Evolutionary conservation across 1,140 invertebrate species (phyloP).

Genomic region (Drosophila trapezifrons): DNA sequence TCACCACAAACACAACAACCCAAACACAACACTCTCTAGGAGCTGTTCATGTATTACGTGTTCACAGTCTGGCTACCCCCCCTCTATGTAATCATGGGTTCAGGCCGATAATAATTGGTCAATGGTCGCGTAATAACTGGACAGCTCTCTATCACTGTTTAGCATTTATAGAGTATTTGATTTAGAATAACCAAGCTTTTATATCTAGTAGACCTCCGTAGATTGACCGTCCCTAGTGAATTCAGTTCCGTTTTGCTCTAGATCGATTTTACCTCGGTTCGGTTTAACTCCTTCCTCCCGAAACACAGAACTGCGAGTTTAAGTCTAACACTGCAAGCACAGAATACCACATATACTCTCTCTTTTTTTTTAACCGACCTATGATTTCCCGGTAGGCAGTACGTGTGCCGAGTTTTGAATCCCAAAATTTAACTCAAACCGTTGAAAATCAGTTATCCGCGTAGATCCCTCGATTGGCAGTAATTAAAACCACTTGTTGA

Average conservation of each 20-base stretch:
- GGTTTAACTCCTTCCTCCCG: constrained; percentile 27
- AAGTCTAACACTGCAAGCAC: constrained; percentile 23
- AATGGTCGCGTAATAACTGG: background rate
- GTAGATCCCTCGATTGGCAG: constrained; percentile 49
- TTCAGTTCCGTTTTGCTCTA: constrained; percentile 57
- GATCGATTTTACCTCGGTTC: constrained; percentile 64
- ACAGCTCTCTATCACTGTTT: constrained; percentile 40
- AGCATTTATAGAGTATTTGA: constrained; percentile 50
- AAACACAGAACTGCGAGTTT: constrained; percentile 22
- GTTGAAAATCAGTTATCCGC: constrained; percentile 9
- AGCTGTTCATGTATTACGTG: constrained; percentile 5
- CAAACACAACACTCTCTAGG: constrained; percentile 21
- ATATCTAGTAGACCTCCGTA: constrained; percentile 43
- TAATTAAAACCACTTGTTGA: constrained; percentile 31
- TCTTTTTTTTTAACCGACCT: constrained; percentile 7
- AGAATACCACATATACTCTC: constrained; percentile 18
- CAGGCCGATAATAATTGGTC: too few relatives aligned
- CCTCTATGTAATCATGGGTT: background rate
- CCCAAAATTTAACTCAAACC: constrained; percentile 1
- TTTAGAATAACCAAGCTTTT: constrained; percentile 60
- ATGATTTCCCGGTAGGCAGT: constrained; percentile 24
- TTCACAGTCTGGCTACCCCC: background rate
- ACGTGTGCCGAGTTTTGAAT: constrained; percentile 5
- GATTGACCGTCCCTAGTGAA: constrained; percentile 49
- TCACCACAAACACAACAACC: constrained; percentile 11